Conservation (phyloP, 2,797 vertebrate species). For the Amphiprion clarkii region DNA sequence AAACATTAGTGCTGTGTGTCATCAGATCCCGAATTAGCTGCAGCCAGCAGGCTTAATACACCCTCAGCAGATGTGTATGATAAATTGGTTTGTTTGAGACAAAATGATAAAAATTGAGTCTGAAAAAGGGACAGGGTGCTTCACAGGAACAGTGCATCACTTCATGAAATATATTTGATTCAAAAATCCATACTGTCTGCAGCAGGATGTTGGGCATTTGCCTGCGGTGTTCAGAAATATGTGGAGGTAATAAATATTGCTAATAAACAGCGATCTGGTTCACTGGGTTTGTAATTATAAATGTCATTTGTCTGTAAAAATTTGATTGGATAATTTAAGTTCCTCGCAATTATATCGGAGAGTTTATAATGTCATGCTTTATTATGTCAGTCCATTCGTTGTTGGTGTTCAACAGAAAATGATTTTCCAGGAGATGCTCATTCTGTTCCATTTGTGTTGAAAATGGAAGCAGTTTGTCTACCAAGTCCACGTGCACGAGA, state of each 20-base stretch:
- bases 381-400: background rate
- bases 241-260: conserved; percentile 6
- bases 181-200: conserved; percentile 1
- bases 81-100: conserved; percentile 46
- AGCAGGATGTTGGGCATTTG: background rate
- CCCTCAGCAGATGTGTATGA: conserved; percentile 39
- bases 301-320: conserved; percentile 18
- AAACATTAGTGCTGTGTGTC: conserved; percentile 51
- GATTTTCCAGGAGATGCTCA: conserved; percentile 28
- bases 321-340: background rate
- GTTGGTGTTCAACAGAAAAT: conserved; percentile 12
- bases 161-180: conserved; percentile 14
- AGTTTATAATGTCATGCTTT: conserved; percentile 8
- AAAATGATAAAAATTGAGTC: conserved; percentile 31
- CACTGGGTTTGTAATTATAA: conserved; percentile 6
- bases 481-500: background rate
- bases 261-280: conserved; percentile 12
- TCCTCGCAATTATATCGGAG: background rate
- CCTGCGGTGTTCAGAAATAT: background rate
- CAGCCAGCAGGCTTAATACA: conserved; percentile 42
- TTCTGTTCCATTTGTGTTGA: conserved; percentile 1
- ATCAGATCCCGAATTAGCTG: conserved; percentile 55
- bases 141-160: background rate
- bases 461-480: background rate
- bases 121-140: conserved; percentile 5